These are phyloP conservation scores for Allobates femoralis DNA, from an alignment of 2,797 vertebrate species.

Conservation along the genomic window DNA sequence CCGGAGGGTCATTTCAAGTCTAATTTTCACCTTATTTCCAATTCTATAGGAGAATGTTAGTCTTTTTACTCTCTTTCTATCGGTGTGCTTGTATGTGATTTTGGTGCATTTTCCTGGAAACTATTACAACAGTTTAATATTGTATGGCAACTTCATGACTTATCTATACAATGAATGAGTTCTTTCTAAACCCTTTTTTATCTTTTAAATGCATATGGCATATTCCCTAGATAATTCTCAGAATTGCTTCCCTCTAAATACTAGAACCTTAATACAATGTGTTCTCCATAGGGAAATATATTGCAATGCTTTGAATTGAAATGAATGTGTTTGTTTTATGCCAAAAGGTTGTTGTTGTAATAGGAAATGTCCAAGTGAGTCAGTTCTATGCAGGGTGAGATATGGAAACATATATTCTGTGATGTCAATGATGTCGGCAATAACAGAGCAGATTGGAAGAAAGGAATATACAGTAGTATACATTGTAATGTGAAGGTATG, in stretches of 20 bases:
- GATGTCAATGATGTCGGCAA: conserved; percentile 7
- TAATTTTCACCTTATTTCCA: background rate
- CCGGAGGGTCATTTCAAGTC: background rate
- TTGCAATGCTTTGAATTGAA: conserved; percentile 29
- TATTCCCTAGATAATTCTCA: background rate
- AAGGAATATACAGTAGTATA: background rate
- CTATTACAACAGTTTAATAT: background rate
- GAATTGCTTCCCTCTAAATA: conserved; percentile 38
- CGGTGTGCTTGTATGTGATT: conserved; percentile 5
- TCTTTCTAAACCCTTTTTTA: conserved; percentile 2
- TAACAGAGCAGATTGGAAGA: conserved; percentile 8
- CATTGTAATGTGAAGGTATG: background rate
- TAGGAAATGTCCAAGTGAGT: conserved; percentile 19
- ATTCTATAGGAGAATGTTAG: background rate
- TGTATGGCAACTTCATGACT: conserved; percentile 16
- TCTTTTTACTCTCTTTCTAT: background rate
- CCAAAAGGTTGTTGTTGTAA: conserved; percentile 42
- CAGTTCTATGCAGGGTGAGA: background rate
- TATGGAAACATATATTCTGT: conserved; percentile 13
- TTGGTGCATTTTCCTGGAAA: background rate
- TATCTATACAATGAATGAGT: conserved; percentile 7
- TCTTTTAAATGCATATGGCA: background rate
- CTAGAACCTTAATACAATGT: conserved; percentile 23
- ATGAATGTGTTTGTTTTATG: conserved; percentile 30
- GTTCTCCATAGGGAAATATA: conserved; percentile 44